phyloP scores from a whole-genome alignment of 1,140 invertebrate genomes.

The Drosophila pectinifera region DNA sequence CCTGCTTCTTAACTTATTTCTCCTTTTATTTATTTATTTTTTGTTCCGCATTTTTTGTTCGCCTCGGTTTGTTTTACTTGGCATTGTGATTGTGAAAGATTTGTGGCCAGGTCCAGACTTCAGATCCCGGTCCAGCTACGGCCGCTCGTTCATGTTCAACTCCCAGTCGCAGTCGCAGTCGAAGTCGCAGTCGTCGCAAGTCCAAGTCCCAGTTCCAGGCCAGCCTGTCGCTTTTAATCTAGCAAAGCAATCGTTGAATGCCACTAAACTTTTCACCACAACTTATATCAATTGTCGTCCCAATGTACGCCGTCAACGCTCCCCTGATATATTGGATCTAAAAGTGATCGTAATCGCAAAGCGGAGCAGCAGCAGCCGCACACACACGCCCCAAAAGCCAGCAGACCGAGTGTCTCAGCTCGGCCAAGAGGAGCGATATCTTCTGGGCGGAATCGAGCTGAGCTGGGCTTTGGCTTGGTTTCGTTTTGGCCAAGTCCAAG shows the following conservation, averaged over 20 bases:
- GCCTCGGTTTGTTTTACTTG: constrained; percentile 39
- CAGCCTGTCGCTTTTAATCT: constrained; percentile 81
- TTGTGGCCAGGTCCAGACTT: constrained; percentile 67
- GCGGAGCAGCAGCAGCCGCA: constrained; percentile 57
- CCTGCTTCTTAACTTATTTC: constrained; percentile 57
- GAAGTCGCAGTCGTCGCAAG: not conserved
- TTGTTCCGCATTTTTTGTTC: constrained; percentile 42
- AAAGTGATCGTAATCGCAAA: constrained; percentile 84
- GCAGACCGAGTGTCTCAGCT: constrained; percentile 53
- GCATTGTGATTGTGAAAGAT: constrained; percentile 77
- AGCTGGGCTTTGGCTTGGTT: constrained; percentile 24
- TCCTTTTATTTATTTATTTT: constrained; percentile 39
- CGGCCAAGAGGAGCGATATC: constrained; percentile 8
- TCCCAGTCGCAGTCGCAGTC: constrained; percentile 3
- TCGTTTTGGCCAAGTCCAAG: constrained; percentile 47
- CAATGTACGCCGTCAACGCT: constrained; percentile 84
- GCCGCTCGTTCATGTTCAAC: constrained; percentile 14
- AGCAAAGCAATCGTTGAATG: constrained; percentile 84
- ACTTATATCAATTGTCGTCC: constrained; percentile 85
- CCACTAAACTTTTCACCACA: constrained; percentile 85
- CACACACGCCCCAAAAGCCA: constrained; percentile 38
- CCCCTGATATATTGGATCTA: constrained; percentile 85
- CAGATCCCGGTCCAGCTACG: constrained; percentile 27
- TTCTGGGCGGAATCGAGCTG: constrained; percentile 15
- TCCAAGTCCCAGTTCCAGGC: constrained; percentile 4